Percentiles rank a stretch among this genome's conserved stretches.
phyloP scores from a whole-genome alignment of 2,888 invertebrate species.

The Lasiommata megera region DNA sequence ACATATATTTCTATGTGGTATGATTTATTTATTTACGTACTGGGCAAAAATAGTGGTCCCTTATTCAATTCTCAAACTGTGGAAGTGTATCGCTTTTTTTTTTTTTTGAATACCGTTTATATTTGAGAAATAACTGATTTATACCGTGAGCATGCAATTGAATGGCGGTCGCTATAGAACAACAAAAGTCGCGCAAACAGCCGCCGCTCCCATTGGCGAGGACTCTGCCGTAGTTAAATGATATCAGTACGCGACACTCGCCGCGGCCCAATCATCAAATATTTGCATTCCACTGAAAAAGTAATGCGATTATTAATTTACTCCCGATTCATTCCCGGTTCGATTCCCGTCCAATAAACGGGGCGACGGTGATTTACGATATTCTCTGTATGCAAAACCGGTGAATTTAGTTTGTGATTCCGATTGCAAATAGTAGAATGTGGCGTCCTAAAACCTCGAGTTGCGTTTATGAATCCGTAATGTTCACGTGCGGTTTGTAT shows the following conservation, averaged over 20 bases:
- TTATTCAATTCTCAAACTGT: too few relatives aligned
- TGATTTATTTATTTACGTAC: too few relatives aligned
- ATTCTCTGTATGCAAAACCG: slow-evolving; percentile 62
- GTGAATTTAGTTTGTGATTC: slow-evolving; percentile 49
- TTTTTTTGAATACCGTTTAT: too few relatives aligned
- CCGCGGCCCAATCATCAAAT: slow-evolving; percentile 71
- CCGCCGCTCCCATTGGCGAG: slow-evolving; percentile 28
- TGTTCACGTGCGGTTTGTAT: background rate
- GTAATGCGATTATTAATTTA: slow-evolving; percentile 80
- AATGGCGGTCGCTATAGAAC: too few relatives aligned
- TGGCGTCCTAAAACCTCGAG: slow-evolving; percentile 8
- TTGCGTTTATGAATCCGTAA: slow-evolving; percentile 15
- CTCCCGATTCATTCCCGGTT: slow-evolving; percentile 63
- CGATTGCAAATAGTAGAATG: slow-evolving; percentile 8
- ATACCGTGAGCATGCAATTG: too few relatives aligned
- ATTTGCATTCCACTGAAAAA: slow-evolving; percentile 78
- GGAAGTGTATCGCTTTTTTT: too few relatives aligned
- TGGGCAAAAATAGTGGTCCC: too few relatives aligned
- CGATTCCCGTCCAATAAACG: slow-evolving; percentile 58
- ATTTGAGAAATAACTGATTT: too few relatives aligned
- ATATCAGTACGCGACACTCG: slow-evolving; percentile 55
- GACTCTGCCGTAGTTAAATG: slow-evolving; percentile 17
- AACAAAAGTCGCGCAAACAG: background rate
- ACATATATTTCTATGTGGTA: too few relatives aligned
- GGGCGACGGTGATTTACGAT: slow-evolving; percentile 48